phyloP scores from a whole-genome alignment of 2,797 vertebrate genomes.

The Apogon talboti region DNA sequence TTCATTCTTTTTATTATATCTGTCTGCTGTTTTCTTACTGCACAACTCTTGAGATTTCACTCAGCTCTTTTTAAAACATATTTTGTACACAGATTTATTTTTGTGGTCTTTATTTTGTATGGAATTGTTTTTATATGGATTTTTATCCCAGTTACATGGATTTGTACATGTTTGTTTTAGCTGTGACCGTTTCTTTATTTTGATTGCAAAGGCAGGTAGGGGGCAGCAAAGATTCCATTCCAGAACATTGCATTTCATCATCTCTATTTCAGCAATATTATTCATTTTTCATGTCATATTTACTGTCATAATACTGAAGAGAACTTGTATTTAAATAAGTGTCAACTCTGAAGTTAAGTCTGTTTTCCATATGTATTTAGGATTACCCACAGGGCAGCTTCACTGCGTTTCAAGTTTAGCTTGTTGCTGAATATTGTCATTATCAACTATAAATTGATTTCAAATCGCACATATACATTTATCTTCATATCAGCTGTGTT shows the following conservation, averaged over 20 bases:
- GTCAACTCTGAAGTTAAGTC: slow-evolving; percentile 1
- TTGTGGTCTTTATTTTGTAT: slow-evolving; percentile 76
- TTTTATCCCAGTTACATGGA: slow-evolving; percentile 36
- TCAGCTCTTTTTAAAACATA: slow-evolving; percentile 63
- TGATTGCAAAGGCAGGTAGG: slow-evolving; percentile 51
- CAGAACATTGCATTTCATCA: slow-evolving; percentile 44
- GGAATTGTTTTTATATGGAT: slow-evolving; percentile 60
- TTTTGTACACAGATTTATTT: slow-evolving; percentile 82
- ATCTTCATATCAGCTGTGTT: slow-evolving; percentile 16
- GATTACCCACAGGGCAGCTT: slow-evolving; percentile 50
- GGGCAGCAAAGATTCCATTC: slow-evolving; percentile 65
- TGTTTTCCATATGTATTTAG: slow-evolving; percentile 12
- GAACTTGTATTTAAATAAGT: slow-evolving; percentile 18
- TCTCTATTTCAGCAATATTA: slow-evolving; percentile 18
- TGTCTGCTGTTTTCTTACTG: slow-evolving; percentile 40
- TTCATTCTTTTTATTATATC: slow-evolving; percentile 48
- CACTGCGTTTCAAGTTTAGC: neutral
- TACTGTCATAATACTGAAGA: slow-evolving; percentile 15
- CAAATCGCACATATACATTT: neutral
- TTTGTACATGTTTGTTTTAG: slow-evolving; percentile 43
- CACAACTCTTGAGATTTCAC: slow-evolving; percentile 55
- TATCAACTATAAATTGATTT: slow-evolving; percentile 11
- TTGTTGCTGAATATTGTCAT: neutral
- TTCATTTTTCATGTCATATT: slow-evolving; percentile 10
- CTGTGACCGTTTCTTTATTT: slow-evolving; percentile 32